These are phyloP conservation scores for Turritopsis dohrnii DNA, from an alignment of 30 jellyfish, hydroid and myxozoan genomes.

Conservation along the genomic window DNA sequence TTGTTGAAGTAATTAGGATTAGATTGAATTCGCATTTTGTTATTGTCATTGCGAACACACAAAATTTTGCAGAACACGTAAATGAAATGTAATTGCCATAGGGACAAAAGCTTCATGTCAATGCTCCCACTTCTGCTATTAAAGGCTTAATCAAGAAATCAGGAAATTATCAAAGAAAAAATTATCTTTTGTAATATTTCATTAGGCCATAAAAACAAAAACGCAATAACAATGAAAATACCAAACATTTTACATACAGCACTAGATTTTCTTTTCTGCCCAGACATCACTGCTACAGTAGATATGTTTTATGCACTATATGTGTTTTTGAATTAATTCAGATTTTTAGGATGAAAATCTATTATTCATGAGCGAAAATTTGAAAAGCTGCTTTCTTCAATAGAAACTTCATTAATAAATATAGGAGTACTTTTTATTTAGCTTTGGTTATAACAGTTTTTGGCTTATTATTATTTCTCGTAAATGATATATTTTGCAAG, in stretches of 20 bases:
- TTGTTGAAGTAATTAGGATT: too few relatives aligned
- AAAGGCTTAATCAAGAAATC: background rate
- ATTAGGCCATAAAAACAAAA: background rate
- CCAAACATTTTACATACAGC: background rate
- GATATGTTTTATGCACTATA: background rate
- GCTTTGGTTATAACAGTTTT: too few relatives aligned
- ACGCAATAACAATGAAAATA: background rate
- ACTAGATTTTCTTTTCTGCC: background rate
- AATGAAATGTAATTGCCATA: background rate
- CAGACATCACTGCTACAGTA: background rate
- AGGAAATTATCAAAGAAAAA: background rate
- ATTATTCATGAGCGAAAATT: background rate
- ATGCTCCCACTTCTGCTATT: background rate
- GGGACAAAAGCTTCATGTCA: background rate
- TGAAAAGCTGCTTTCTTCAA: background rate
- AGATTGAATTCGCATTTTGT: too few relatives aligned
- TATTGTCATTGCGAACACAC: too few relatives aligned
- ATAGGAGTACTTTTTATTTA: background rate
- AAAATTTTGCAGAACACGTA: background rate
- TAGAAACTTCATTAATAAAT: background rate
- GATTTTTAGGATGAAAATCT: background rate
- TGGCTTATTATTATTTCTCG: too few relatives aligned
- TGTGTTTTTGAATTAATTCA: background rate
- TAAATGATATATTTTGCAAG: too few relatives aligned
- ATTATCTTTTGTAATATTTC: background rate